Base-by-base conservation (phyloP, 2,888 invertebrate species). In the Dendrolimus houi region DNA sequence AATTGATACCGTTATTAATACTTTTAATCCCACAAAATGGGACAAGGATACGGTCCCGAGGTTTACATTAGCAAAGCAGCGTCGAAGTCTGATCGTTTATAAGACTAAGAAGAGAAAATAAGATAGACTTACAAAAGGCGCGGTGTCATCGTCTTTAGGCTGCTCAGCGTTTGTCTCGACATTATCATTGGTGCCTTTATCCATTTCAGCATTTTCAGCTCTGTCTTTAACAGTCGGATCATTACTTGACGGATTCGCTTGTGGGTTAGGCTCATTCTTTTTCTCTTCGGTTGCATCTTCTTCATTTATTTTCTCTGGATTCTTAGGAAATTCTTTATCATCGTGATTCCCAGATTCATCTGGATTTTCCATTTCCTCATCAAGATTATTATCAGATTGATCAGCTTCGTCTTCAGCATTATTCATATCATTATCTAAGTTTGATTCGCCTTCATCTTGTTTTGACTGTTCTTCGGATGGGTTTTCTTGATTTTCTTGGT, bases 151-250 rank as follows among this genome's bases (percentile, higher is more conserved):
- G 60, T 91, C 91, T 47, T 87, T 90, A 47, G 80, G 78, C 57
- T 89, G 87, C 62, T 88, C 84, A 12, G 85, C 81, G 63, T 90
- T 91, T 29, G 83, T 91, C 54, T 91, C 85, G 6, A 91, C 91
- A 66, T 91, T 90, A 67, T 92, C 90, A 68, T 87, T 82, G 0
- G 87, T 84, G 0, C 91, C 91, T 58, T 65, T 72, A 7, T 88
- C 81, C 84, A 83, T 85, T 62, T 88, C 77, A 0, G 92, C 91
- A 54, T 92, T 91, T 59, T 93, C 91, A 0, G 85, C 87, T 54
- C 80, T 87, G 14, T 92, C 85, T 52, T 91, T 87, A 0, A 87
- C 83, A 1, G 90, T 79, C 0, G 91, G 86, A 54, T 92, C 88
- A 61, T 91, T 81, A 57, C 79, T 87, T 0, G 89, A 87, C 1